A percentile compares a stretch with the other conserved stretches of the same genome.
phyloP scores from a whole-genome alignment of 2,888 invertebrate species.

The Seira ritae region DNA sequence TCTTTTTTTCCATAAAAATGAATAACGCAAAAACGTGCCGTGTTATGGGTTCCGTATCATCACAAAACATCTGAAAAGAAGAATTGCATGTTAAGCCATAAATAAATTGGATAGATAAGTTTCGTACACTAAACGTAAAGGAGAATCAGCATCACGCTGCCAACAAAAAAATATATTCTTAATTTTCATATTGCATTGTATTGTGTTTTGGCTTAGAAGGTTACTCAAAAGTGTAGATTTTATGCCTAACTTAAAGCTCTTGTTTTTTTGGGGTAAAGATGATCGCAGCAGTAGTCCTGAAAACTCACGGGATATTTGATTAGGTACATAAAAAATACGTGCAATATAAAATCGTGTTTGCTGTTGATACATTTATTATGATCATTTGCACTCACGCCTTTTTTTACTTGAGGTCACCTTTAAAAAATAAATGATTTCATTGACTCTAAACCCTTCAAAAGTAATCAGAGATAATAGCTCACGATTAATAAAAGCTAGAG shows the following conservation, averaged over 20 bases:
- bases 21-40: neutral
- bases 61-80: constrained; percentile 2
- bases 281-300: too few relatives aligned
- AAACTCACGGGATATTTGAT: too few relatives aligned
- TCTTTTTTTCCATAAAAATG: constrained; percentile 49
- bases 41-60: constrained; percentile 12
- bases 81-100: constrained; percentile 6
- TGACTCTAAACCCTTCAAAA: constrained; percentile 13
- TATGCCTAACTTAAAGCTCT: too few relatives aligned
- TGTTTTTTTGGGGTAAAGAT: too few relatives aligned
- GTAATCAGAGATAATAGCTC: constrained; percentile 14
- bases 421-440: constrained; percentile 10
- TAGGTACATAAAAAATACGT: neutral
- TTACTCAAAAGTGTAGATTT: too few relatives aligned
- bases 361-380: neutral
- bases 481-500: neutral
- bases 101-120: constrained; percentile 16
- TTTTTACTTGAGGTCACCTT: constrained; percentile 3
- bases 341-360: constrained; percentile 2
- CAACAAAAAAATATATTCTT: neutral
- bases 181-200: too few relatives aligned
- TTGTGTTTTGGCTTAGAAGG: too few relatives aligned
- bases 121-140: neutral
- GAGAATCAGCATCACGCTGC: neutral
- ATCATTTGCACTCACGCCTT: constrained; percentile 14